Evolutionary conservation across 2,888 invertebrate genomes (phyloP).

Genomic region (Thysanoteuthis rhombus): DNA sequence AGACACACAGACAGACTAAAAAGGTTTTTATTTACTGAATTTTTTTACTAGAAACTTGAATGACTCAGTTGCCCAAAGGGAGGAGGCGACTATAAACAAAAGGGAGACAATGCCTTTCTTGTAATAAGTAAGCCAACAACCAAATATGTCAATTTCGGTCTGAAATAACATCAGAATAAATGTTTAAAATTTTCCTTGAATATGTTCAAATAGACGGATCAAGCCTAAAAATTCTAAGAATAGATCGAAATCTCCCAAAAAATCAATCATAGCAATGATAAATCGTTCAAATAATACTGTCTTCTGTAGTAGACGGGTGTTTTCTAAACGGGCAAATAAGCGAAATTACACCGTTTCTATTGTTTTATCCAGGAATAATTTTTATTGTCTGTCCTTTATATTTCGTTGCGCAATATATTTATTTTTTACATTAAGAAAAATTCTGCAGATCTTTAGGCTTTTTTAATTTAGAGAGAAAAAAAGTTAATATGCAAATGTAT

Average conservation of each 20-base stretch:
- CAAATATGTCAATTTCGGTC: not conserved
- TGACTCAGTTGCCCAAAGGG: slow-evolving; percentile 12
- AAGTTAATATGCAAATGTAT: not conserved
- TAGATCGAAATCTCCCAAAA: not conserved
- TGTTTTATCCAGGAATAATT: not conserved
- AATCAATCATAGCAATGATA: not conserved
- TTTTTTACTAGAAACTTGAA: not conserved
- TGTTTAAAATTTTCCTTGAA: not conserved
- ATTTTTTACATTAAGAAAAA: not conserved
- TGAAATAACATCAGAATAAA: not conserved
- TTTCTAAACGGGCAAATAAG: not conserved
- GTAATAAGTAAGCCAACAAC: no score
- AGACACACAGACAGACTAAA: not conserved
- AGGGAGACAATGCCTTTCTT: not conserved
- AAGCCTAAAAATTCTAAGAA: not conserved
- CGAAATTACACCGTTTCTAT: not conserved
- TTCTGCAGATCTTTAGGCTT: not conserved
- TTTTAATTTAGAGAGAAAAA: not conserved
- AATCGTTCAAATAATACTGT: not conserved
- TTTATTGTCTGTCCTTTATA: slow-evolving; percentile 12
- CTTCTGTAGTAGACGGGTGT: not conserved
- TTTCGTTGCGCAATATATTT: not conserved
- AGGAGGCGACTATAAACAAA: slow-evolving; percentile 12
- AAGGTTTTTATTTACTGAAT: not conserved
- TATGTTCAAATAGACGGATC: not conserved